Base-by-base conservation (phyloP, 2,888 invertebrate species). In the Pyrochroa serraticornis region DNA sequence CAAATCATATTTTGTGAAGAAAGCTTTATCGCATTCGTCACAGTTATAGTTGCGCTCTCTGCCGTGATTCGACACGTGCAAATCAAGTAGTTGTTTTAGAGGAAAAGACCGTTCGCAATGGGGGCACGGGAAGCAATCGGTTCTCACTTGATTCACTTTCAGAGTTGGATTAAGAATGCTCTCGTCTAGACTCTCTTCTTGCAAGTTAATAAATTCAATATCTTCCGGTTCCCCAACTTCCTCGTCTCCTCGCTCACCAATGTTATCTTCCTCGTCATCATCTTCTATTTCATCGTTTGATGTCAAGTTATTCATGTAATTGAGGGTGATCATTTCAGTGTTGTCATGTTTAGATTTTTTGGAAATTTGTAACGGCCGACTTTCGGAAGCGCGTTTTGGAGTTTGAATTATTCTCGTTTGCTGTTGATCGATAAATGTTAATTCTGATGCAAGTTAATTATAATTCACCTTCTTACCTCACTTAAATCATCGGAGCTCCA, bases 91-190 rank as follows among this genome's bases (percentile, higher is more conserved):
- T 67, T 91, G 91, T 55, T 85, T 81, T 47, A 91, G 74, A 0
- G 90, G 87, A 70, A 89, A 91, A 0, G 88, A 85, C 39, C 88
- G 83, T 34, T 90, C 86, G 69, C 91, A 91, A 58, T 86, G 81
- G 8, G 84, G 82, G 71, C 91, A 91, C 0, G 90, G 82, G 68
- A 83, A 87, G 0, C 86, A 83, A 56, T 85, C 80, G 0, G 86
- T 85, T 60, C 82, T 80, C 1, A 87, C 82, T 6, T 82, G 81
- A 7, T 63, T 60, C 39, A 74, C 69, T 63, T 72, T 71, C 70
- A 62, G 74, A 71, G 14, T 73, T 39, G 39, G 67, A 52, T 60
- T 78, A 31, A 57, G 9, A 13, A 44, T 74, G 72, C 55, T 75
- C 34, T 77, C 66, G 38, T 70, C 66, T 5, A 22, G 22, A 22